Evolutionary conservation across 2,113 vertebrate genomes (phyloP), one percentile per base, ranked within the genome.

Genomic region (Falco punctatus): DNA sequence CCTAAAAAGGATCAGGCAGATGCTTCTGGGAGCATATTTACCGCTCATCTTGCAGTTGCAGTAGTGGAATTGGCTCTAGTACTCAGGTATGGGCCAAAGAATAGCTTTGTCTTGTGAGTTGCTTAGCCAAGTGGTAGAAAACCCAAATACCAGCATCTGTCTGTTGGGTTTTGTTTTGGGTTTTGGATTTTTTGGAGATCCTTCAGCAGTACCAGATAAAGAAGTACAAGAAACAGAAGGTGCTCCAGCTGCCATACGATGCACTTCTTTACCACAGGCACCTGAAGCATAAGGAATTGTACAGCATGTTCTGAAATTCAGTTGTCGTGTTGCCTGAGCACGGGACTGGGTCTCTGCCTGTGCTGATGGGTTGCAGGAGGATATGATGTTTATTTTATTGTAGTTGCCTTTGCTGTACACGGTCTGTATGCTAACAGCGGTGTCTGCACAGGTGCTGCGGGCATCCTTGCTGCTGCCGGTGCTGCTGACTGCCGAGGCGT

Each of bases 301-400:
- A 24, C 30, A 42, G 0, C 30, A 15, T 46, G 6, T 70, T 67
- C 66, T 80, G 62, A 72, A 93, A 44, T 77, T 19, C 18, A 5
- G 4, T 20, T 70, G 15, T 66, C 59, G 27, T 69, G 30, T n/a
- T 82, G 33, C 52, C 30, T 15, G 33, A 46, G 17, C 1, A 0
- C n/a, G 61, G 71, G 30, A n/a, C 22, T 67, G 35, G 16, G 17
- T 81, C 48, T 82, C 65, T 24, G n/a, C 40, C 17, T 54, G 1
- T 38, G 38, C 38, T 2, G 0, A 1, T 3, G 38, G 88, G 20
- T 48, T 20, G 12, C 0, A 2, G 30, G 20, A 27, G 35, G 33
- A 32, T 30, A 26, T 51, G 30, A 38, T 0, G 1, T 3, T 42
- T 35, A 9, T 77, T 88, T 70, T 86, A 9, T 46, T 14, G 18